These are phyloP conservation scores for Melanogrammus aeglefinus DNA, from an alignment of 2,797 vertebrate species.

Conservation along the genomic window DNA sequence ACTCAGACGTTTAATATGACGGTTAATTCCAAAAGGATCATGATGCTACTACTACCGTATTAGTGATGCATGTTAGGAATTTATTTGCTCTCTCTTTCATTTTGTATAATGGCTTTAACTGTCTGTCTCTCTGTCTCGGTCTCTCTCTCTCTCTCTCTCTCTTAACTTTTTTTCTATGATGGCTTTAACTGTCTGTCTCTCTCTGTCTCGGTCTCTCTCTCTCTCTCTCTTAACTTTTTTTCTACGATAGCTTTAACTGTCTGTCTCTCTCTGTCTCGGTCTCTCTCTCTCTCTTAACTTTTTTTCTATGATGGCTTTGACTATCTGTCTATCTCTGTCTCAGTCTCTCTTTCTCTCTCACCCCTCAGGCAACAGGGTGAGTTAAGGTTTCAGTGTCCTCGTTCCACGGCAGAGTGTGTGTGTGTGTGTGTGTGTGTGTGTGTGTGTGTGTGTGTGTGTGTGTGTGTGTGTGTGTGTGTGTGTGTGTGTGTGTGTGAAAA, in stretches of 20 bases:
- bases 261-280: background rate
- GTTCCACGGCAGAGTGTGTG: slow-evolving; percentile 53
- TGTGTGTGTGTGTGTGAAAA: slow-evolving; percentile 18
- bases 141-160: slow-evolving; percentile 2
- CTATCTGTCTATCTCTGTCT: background rate
- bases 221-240: too few relatives aligned
- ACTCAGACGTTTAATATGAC: slow-evolving; percentile 63
- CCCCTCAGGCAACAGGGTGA: slow-evolving; percentile 46
- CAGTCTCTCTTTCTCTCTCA: slow-evolving; percentile 8
- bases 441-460: slow-evolving; percentile 21
- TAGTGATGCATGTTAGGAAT: slow-evolving; percentile 53
- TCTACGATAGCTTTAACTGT: background rate
- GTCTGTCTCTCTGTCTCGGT: slow-evolving; percentile 12
- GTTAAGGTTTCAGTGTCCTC: slow-evolving; percentile 62
- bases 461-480: too few relatives aligned
- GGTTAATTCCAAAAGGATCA: slow-evolving; percentile 61
- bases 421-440: too few relatives aligned
- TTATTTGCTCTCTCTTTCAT: background rate
- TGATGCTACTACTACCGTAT: slow-evolving; percentile 55
- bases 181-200: background rate
- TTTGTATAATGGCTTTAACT: background rate
- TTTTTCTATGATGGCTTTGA: background rate
- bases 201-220: too few relatives aligned
- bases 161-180: background rate
- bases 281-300: background rate